Conservation (phyloP, 1,140 invertebrate species). For the Mactra quadrangularis region DNA sequence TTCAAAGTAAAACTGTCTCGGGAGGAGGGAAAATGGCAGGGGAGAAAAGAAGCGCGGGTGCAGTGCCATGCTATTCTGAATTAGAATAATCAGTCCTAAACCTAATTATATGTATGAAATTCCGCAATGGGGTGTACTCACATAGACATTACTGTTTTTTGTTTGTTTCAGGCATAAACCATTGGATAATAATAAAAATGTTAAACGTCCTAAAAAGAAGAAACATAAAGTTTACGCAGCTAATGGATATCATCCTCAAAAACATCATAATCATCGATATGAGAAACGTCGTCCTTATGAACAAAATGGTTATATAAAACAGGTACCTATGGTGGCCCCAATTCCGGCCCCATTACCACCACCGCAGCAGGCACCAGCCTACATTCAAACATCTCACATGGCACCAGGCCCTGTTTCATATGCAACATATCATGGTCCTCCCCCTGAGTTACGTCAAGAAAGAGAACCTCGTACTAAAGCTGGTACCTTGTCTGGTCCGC, state of each 20-base stretch:
- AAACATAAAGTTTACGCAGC: constrained; percentile 15
- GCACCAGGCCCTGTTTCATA: not conserved
- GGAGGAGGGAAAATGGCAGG: no score
- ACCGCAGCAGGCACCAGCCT: constrained; percentile 6
- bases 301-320: constrained; percentile 27
- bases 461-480: not conserved
- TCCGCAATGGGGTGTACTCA: no score
- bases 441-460: constrained; percentile 10
- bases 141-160: no score
- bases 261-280: constrained; percentile 14
- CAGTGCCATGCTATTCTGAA: no score
- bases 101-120: no score
- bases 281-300: not conserved
- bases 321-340: not conserved
- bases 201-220: not conserved
- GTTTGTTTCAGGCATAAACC: no score
- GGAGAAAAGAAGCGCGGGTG: no score
- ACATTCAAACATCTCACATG: not conserved
- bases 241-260: constrained; percentile 6
- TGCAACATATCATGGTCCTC: constrained; percentile 52
- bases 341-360: not conserved
- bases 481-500: constrained; percentile 47
- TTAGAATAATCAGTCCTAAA: no score
- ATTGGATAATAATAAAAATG: not conserved
- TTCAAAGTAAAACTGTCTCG: no score